phyloP scores from a whole-genome alignment of 2,113 vertebrate genomes.

The Australoheros scitulus region DNA sequence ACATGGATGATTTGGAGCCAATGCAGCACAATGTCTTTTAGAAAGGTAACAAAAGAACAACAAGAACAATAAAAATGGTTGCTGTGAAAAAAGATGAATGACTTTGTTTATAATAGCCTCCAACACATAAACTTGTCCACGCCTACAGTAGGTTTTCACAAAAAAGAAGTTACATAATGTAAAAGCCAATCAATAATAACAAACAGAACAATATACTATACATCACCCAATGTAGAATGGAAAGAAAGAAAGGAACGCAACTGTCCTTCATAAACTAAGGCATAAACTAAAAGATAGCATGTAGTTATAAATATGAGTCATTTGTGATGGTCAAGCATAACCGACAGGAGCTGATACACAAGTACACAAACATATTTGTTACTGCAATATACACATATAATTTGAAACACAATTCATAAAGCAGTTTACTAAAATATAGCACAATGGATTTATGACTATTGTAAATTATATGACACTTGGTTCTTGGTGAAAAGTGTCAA shows the following conservation, averaged over 20 bases:
- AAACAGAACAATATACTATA: conserved; percentile 46
- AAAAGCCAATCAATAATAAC: conserved; percentile 47
- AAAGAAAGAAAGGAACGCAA: neutral
- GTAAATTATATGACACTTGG: neutral
- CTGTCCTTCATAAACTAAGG: neutral
- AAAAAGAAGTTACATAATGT: conserved; percentile 49
- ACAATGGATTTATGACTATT: neutral
- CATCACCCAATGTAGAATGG: conserved; percentile 2
- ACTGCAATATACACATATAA: fast-evolving
- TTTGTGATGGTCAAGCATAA: neutral
- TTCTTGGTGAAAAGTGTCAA: neutral
- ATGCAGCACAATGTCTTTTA: neutral
- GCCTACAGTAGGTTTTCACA: conserved; percentile 30
- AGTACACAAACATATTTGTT: neutral
- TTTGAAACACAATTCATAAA: neutral
- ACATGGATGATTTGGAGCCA: neutral
- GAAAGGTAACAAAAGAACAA: neutral
- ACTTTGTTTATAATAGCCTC: conserved; percentile 56
- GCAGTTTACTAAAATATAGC: neutral
- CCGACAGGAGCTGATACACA: neutral
- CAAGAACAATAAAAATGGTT: neutral
- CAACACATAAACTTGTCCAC: conserved; percentile 33
- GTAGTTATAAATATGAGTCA: neutral
- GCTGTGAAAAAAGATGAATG: conserved; percentile 18
- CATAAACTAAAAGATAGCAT: neutral